Evolutionary conservation across 2,113 vertebrate genomes (phyloP).

Genomic region (Pseudopipra pipra): DNA sequence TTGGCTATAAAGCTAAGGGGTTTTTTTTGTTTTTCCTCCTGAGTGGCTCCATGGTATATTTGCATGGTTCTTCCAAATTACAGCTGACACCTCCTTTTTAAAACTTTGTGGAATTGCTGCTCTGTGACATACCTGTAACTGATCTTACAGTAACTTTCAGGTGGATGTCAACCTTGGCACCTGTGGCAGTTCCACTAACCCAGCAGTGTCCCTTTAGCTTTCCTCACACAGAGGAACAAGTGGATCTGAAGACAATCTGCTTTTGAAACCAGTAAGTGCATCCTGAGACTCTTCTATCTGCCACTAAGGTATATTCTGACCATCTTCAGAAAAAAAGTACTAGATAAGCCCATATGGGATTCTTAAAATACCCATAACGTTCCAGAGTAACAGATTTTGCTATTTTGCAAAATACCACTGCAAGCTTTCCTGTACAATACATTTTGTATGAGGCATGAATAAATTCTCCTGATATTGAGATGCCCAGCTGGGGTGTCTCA

Average conservation of each 20-base stretch:
- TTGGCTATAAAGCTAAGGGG: background rate
- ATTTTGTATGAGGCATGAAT: slow-evolving; percentile 11
- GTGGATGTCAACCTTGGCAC: background rate
- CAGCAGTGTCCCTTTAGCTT: background rate
- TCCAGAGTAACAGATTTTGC: slow-evolving; percentile 17
- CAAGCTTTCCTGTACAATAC: background rate
- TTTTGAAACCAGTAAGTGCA: background rate
- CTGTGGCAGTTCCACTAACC: background rate
- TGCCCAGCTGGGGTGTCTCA: slow-evolving; percentile 22
- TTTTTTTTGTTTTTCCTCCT: background rate
- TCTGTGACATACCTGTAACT: background rate
- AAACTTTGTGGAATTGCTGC: background rate
- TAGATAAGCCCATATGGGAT: background rate
- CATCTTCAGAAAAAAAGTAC: background rate
- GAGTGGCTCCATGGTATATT: background rate
- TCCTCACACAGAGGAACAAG: background rate
- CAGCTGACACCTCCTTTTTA: background rate
- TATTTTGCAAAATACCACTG: slow-evolving; percentile 15
- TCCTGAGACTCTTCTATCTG: background rate
- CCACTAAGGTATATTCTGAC: background rate
- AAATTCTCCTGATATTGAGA: slow-evolving; percentile 1
- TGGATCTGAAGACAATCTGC: background rate
- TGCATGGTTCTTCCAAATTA: background rate
- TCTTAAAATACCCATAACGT: slow-evolving; percentile 27
- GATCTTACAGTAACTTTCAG: background rate